Evolutionary conservation across 2,888 invertebrate genomes (phyloP).

Genomic region (Cheiracanthium punctorium): DNA sequence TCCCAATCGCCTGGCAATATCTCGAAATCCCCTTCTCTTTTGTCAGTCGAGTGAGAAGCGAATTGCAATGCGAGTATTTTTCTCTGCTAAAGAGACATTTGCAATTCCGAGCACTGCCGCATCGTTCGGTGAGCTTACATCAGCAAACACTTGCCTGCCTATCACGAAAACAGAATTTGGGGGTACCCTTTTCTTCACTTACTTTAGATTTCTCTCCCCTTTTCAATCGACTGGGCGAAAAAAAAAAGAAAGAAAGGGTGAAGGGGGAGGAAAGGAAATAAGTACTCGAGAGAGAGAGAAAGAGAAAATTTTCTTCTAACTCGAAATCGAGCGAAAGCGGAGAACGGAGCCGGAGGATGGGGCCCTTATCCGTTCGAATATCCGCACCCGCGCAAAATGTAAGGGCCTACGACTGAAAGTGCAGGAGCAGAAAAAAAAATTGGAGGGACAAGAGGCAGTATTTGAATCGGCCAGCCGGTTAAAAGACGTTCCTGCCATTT

Average conservation of each 20-base stretch:
- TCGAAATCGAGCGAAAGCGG: conserved; percentile 13
- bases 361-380: conserved; percentile 24
- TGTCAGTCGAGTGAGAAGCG: conserved; percentile 15
- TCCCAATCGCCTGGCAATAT: conserved; percentile 45
- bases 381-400: conserved; percentile 36
- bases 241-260: too few species aligned
- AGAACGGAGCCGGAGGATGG: not conserved
- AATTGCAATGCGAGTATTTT: conserved; percentile 33
- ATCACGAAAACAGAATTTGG: conserved; percentile 63
- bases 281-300: conserved; percentile 29
- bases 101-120: conserved; percentile 60
- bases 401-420: conserved; percentile 13
- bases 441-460: conserved; percentile 39
- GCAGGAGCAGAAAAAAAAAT: too few species aligned
- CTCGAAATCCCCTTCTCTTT: conserved; percentile 16
- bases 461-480: conserved; percentile 58
- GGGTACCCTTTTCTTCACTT: conserved; percentile 35
- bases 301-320: conserved; percentile 45
- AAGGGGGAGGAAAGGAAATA: conserved; percentile 43
- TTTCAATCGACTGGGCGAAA: conserved; percentile 41
- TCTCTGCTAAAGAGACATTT: conserved; percentile 64
- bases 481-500: conserved; percentile 62
- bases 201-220: conserved; percentile 37
- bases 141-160: conserved; percentile 68
- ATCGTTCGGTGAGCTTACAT: conserved; percentile 41